These are phyloP conservation scores for Gymnothorax javanicus DNA, from an alignment of 2,797 vertebrate genomes.

Conservation along the genomic window DNA sequence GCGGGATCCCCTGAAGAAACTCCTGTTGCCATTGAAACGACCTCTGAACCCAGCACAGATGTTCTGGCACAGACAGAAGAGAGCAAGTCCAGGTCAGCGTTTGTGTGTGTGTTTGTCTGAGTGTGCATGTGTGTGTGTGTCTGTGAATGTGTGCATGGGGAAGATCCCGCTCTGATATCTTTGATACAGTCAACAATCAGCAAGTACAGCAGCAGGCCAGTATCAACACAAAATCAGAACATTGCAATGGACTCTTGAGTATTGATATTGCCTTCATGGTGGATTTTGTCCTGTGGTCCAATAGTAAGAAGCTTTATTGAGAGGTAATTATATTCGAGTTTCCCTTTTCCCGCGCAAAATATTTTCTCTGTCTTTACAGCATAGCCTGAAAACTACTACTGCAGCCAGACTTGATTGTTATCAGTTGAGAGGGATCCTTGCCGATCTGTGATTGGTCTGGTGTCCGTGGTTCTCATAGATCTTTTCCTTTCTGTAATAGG, in stretches of 20 bases:
- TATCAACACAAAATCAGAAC: not conserved
- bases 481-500: too few relatives aligned
- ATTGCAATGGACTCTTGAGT: not conserved
- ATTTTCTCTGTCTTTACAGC: too few relatives aligned
- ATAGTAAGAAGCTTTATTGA: too few relatives aligned
- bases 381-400: not conserved
- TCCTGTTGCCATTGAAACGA: slow-evolving; percentile 41
- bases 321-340: too few relatives aligned
- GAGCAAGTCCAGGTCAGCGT: slow-evolving; percentile 64
- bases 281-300: too few relatives aligned
- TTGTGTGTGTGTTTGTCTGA: not conserved
- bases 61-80: slow-evolving; percentile 52
- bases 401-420: not conserved
- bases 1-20: slow-evolving; percentile 48
- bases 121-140: not conserved
- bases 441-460: not conserved
- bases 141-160: not conserved
- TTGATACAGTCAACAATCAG: not conserved
- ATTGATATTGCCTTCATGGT: too few relatives aligned
- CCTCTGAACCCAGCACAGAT: slow-evolving; percentile 39
- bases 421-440: not conserved
- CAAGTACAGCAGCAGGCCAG: not conserved
- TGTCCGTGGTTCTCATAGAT: too few relatives aligned
- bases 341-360: too few relatives aligned
- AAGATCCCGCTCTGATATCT: not conserved